A percentile compares a stretch with the other conserved stretches of the same genome.
Evolutionary conservation across 2,113 vertebrate genomes (phyloP).

Genomic region (Pogonocichla stellata): DNA sequence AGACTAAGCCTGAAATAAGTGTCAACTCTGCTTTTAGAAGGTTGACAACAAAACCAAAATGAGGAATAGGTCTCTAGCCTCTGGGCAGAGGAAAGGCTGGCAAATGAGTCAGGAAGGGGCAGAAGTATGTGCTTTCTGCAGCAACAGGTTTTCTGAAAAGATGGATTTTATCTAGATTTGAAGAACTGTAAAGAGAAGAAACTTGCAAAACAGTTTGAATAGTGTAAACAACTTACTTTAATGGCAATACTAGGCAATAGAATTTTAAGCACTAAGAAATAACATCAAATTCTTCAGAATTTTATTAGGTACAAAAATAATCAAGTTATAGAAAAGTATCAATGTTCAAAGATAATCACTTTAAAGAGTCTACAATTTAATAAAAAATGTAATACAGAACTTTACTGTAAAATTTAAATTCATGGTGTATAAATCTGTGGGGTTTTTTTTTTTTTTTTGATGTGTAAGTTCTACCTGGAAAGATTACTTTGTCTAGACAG

Average conservation of each 20-base stretch:
- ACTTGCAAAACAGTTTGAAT: background rate
- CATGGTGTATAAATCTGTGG: background rate
- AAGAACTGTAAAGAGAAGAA: background rate
- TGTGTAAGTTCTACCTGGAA: background rate
- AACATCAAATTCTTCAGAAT: background rate
- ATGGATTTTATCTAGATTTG: background rate
- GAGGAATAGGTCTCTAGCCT: background rate
- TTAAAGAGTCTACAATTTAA: conserved; percentile 19
- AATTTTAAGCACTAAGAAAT: background rate
- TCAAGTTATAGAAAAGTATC: conserved; percentile 13
- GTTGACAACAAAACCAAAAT: background rate
- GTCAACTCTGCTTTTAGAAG: background rate
- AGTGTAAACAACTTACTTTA: background rate
- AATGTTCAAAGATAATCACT: background rate
- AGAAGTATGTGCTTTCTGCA: background rate
- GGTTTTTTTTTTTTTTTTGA: background rate
- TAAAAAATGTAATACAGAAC: conserved; percentile 17
- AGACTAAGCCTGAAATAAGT: background rate
- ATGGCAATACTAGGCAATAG: background rate
- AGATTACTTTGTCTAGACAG: background rate
- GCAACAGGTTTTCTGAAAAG: background rate
- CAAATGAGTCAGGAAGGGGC: background rate
- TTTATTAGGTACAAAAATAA: conserved; percentile 38
- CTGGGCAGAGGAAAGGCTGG: background rate
- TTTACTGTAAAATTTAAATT: conserved; percentile 12